Base-by-base conservation (phyloP, 2,113 vertebrate genomes). In the Melospiza melodia region DNA sequence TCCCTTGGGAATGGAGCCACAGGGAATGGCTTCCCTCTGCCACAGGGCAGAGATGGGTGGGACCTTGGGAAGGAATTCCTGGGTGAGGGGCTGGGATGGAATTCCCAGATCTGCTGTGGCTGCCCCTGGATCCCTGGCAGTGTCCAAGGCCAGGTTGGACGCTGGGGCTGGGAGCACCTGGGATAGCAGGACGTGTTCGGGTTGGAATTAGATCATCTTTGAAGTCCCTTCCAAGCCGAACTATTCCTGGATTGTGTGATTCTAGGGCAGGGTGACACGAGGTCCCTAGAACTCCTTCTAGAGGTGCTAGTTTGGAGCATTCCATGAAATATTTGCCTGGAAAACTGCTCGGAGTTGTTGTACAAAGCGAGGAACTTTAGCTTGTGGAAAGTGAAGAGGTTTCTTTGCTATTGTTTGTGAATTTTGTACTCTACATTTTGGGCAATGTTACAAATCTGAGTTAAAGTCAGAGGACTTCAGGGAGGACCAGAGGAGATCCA, bases 361-460 rank as follows among this genome's bases (percentile, higher is more conserved):
- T 46, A 2, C 21, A 14, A 41, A 39, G 28, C 2, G 5, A 25
- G 20, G 9, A 77, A 5, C 4, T 37, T 31, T 0, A 0, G 15
- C 0, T 0, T 21, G 20, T 5, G 7, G 33, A 16, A 54, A 28
- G 19, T 2, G 12, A 20, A 58, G 41, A 22, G 30, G 2, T 71
- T 91, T 66, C 14, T 48, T 18, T 41, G 44, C 51, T 19, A 0
- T 21, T 67, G 15, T 24, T 35, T n/a, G 54, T 39, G 31, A 55
- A 10, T 24, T 75, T 51, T 8, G 6, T 19, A 7, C 15, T 44
- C 31, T 48, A 10, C 1, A 19, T 33, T 61, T 22, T 65, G n/a
- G 2, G 5, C 25, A 21, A 6, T 1, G 0, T 44, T 61, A 2
- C 7, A 3, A 35, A 10, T n/a, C 0, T 35, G 28, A 25, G 15